Base-by-base conservation (phyloP, 2,797 vertebrate species). In the Hippocampus kuda region DNA sequence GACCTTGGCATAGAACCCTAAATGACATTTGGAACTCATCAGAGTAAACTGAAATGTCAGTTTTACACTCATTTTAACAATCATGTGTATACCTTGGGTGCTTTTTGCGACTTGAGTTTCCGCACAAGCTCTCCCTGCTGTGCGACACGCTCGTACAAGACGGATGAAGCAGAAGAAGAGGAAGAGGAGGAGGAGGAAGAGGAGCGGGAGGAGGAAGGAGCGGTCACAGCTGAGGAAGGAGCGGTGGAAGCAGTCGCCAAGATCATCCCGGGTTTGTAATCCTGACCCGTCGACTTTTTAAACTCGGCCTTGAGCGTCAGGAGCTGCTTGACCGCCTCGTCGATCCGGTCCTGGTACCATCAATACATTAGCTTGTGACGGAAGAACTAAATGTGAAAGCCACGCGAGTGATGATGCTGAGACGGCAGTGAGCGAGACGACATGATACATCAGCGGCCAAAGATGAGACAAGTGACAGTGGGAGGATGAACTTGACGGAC, bases 291-390 rank as follows among this genome's bases (percentile, higher is more conserved):
- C 72, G 93, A 83, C 80, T 86, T 88, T 82, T 95, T 94, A 86
- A 93, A 94, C 82, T 94, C 91, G 2, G 88, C 86, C 84, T 96
- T 95, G 72, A 93, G 75, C 68, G 85, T 84, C 77, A 95, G 83
- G 83, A 94, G 92, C 70, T 91, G 82, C 88, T 95, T 91, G 73
- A 94, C 90, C 27, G 91, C 92, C 70, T 82, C 89, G 70, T 92
- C 90, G 68, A 94, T 78, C 86, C 94, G 86, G 78, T 91, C 92
- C 93, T 94, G 74, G 76, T 83, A 46, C 70, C 86, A 88, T 69
- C 75, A 77, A 86, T 65, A 88, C 76, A 72, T 64, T 56, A 75
- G 34, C 70, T 78, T 70, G 74, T 63, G n/a, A 53, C 1, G 5
- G n/a, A 68, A 13, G 10, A 8, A 34, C 20, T 51, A 12, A 72